Conservation (phyloP, 2,797 vertebrate genomes). For the Natrix natrix region DNA sequence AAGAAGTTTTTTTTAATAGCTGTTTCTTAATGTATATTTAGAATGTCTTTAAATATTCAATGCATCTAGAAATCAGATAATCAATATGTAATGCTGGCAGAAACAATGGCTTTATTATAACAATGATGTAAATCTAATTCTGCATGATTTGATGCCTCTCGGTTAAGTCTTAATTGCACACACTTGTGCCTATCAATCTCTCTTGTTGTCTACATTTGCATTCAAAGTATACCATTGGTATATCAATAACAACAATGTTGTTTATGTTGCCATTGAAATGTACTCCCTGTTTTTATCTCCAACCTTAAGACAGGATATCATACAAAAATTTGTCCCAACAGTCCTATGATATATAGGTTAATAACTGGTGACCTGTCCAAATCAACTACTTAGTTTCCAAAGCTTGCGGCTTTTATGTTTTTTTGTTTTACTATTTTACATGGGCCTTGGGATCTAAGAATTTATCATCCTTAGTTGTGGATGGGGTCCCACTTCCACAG, state of each 20-base stretch:
- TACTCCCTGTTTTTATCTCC: neutral
- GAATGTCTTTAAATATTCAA: neutral
- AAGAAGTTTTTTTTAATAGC: neutral
- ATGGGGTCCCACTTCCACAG: neutral
- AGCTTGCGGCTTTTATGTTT: neutral
- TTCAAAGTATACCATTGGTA: neutral
- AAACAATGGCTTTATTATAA: neutral
- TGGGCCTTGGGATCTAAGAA: too few species aligned
- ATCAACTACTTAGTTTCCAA: neutral
- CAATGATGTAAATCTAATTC: neutral
- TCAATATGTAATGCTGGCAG: neutral
- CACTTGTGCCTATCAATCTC: neutral
- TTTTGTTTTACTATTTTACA: neutral
- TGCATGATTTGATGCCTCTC: neutral
- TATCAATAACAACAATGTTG: neutral
- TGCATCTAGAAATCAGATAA: neutral
- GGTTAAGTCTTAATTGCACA: neutral
- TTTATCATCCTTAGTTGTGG: neutral
- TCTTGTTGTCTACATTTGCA: neutral
- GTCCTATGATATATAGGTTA: neutral
- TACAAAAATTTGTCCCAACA: neutral
- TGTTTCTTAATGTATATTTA: neutral
- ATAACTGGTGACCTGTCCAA: neutral
- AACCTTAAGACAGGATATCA: neutral
- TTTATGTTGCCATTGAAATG: neutral